Base-by-base conservation (phyloP, 2,888 invertebrate genomes). In the Synergus itoensis region DNA sequence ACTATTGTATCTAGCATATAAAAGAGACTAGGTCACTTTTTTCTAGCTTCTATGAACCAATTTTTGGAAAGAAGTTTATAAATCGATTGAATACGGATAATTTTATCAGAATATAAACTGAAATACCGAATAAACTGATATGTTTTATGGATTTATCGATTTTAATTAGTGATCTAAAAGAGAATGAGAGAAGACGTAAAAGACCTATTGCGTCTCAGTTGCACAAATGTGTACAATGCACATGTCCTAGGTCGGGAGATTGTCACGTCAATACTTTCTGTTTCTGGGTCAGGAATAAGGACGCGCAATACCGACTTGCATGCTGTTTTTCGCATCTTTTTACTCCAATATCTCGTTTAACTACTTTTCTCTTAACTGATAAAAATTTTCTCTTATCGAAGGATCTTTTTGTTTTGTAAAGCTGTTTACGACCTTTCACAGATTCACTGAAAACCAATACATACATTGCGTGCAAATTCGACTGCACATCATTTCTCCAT, bases 211-310 rank as follows among this genome's bases (percentile, higher is more conserved):
- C 69, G 48, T 45, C 28, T 53, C 36, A n/a, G 9, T 14, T 18
- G 12, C 12, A 40, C 45, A 18, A 36, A 36, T 36, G 36, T 43
- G 18, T 16, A 62, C 14, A 21, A 11, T 67, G 18, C 12, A 21
- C n/a, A 67, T 73, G n/a, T 28, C 73, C 73, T 73, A 73, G 53
- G 73, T 73, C 73, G 73, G 73, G 53, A 73, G 43, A 73, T 48
- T 69, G 69, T 36, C 69, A 28, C 48, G 69, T 69, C 69, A 48
- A 69, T 69, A 69, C 48, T 28, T 73, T 73, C 36, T 48, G 53
- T 73, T 73, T 73, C 73, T 73, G n/a, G 73, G 73, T 73, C 53
- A 73, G 53, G 53, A 73, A 73, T 53, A 73, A 73, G 53, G n/a
- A 53, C 36, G 45, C 73, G 53, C 28, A 16, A 73, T 73, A 48